Evolutionary conservation across 2,888 invertebrate genomes (phyloP).

Genomic region (Hypena proboscidalis): DNA sequence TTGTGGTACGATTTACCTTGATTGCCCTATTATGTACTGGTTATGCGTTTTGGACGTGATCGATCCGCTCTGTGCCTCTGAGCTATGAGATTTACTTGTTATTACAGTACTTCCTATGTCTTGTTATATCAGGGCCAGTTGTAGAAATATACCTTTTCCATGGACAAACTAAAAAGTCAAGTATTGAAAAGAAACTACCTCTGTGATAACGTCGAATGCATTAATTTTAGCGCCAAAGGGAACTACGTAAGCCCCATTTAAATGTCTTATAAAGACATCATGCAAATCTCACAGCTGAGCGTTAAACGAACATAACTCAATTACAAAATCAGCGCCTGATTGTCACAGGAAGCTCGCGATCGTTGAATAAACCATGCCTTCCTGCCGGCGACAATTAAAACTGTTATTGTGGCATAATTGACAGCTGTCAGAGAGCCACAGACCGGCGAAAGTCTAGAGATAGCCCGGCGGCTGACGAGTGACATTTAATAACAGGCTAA

Average conservation of each 20-base stretch:
- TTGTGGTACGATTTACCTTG: constrained; percentile 52
- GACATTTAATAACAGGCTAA: too few relatives aligned
- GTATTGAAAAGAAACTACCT: too few relatives aligned
- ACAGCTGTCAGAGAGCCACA: constrained; percentile 48
- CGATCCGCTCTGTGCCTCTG: constrained; percentile 44
- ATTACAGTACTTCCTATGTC: too few relatives aligned
- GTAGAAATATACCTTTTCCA: not conserved
- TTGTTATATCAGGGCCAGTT: too few relatives aligned
- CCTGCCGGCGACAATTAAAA: constrained; percentile 55
- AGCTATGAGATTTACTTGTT: too few relatives aligned
- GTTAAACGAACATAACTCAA: constrained; percentile 6
- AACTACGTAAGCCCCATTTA: too few relatives aligned
- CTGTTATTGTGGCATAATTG: constrained; percentile 56
- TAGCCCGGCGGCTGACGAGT: too few relatives aligned
- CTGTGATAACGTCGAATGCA: too few relatives aligned
- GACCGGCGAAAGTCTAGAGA: constrained; percentile 33
- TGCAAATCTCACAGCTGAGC: not conserved
- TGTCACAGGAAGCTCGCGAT: constrained; percentile 31
- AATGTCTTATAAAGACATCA: too few relatives aligned
- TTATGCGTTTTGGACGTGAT: constrained; percentile 54
- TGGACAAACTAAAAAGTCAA: too few relatives aligned
- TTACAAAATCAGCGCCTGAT: constrained; percentile 24
- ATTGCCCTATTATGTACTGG: constrained; percentile 44
- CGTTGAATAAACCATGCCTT: constrained; percentile 23
- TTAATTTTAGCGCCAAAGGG: too few relatives aligned